Conservation (phyloP, 1,140 invertebrate genomes). For the Ips nitidus region DNA sequence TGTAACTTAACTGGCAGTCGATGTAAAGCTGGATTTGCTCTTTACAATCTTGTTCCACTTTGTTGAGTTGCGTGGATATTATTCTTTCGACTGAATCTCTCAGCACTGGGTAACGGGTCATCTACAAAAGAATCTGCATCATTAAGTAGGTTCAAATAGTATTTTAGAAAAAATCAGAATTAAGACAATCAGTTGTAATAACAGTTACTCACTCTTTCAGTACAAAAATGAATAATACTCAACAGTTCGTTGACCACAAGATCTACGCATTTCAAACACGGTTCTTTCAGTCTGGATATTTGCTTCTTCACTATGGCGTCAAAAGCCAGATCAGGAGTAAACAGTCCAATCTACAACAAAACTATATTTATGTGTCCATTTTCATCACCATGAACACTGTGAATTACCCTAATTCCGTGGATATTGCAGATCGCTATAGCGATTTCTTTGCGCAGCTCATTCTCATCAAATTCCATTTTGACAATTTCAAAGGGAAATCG, state of each 20-base stretch:
- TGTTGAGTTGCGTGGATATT: constrained; percentile 88
- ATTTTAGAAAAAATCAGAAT: constrained; percentile 17
- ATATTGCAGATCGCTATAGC: constrained; percentile 99
- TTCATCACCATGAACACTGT: not conserved
- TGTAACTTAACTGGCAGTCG: constrained; percentile 97
- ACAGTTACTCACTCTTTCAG: constrained; percentile 74
- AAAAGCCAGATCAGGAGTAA: constrained; percentile 99
- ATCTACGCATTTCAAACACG: constrained; percentile 97
- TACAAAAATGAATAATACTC: constrained; percentile 91
- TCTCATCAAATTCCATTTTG: constrained; percentile 98
- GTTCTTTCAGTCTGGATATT: constrained; percentile 94
- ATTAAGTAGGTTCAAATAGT: not conserved
- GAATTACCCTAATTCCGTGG: constrained; percentile 77
- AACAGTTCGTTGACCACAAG: constrained; percentile 93
- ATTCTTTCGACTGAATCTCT: constrained; percentile 98
- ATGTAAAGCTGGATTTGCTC: constrained; percentile 92
- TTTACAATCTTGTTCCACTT: constrained; percentile 94
- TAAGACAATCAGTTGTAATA: no score
- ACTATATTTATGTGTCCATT: not conserved
- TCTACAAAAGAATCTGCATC: constrained; percentile 60
- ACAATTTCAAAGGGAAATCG: constrained; percentile 99
- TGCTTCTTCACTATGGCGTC: constrained; percentile 99
- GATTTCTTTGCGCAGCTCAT: constrained; percentile 95
- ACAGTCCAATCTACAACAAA: constrained; percentile 82
- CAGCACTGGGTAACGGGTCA: constrained; percentile 93